These are phyloP conservation scores for Notolepis coatsorum DNA, from an alignment of 2,797 vertebrate species.

Conservation along the genomic window DNA sequence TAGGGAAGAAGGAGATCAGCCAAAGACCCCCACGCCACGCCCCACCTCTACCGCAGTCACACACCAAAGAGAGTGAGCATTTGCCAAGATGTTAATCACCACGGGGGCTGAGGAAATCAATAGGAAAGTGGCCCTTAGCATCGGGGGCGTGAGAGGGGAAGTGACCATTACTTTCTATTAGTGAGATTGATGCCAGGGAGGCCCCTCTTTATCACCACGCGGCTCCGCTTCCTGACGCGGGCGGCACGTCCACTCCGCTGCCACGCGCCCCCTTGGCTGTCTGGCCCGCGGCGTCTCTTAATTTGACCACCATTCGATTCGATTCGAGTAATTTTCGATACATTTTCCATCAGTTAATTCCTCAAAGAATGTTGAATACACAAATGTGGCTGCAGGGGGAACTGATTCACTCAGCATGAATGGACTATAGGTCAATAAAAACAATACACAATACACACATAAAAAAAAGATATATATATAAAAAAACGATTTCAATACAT, in stretches of 20 bases:
- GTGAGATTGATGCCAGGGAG: slow-evolving; percentile 64
- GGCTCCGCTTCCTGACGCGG: slow-evolving; percentile 42
- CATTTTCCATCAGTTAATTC: too few species aligned
- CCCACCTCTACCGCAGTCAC: slow-evolving; percentile 24
- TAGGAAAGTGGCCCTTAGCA: slow-evolving; percentile 62
- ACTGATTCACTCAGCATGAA: too few species aligned
- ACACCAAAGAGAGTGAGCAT: slow-evolving; percentile 38
- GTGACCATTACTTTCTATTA: slow-evolving; percentile 77
- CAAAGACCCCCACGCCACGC: neutral
- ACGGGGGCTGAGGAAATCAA: slow-evolving; percentile 51
- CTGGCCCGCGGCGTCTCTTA: too few species aligned
- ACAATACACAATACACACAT: too few species aligned
- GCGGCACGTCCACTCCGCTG: slow-evolving; percentile 38
- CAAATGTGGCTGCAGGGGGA: too few species aligned
- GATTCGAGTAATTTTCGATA: too few species aligned
- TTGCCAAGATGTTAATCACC: slow-evolving; percentile 71
- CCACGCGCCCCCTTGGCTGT: neutral
- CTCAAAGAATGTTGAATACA: too few species aligned
- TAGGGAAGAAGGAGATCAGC: too few species aligned
- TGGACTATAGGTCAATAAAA: too few species aligned
- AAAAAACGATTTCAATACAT: too few species aligned
- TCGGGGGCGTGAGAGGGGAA: slow-evolving; percentile 59
- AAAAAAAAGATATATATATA: too few species aligned
- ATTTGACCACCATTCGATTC: too few species aligned
- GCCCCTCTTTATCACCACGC: slow-evolving; percentile 53